Conservation (phyloP, 2,888 invertebrate species). For the Corbicula japonica region DNA sequence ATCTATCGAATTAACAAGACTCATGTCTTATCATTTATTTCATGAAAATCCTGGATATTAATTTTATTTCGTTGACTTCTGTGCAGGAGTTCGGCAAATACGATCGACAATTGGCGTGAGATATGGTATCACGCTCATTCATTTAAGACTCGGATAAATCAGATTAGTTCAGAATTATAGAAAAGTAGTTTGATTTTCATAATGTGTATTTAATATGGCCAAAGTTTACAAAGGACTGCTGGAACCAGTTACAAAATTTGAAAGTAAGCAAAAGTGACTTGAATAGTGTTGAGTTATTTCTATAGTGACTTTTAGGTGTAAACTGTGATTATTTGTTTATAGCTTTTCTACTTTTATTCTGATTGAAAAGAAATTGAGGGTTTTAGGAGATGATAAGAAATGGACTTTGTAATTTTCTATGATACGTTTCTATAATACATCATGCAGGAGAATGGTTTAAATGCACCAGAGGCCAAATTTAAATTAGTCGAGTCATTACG, state of each 20-base stretch:
- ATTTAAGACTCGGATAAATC: conserved; percentile 49
- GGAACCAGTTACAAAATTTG: not conserved
- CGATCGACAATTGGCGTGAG: conserved; percentile 38
- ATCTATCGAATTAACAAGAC: not conserved
- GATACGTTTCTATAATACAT: conserved; percentile 21
- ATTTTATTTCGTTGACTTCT: conserved; percentile 40
- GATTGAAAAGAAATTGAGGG: conserved; percentile 45
- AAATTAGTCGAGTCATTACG: conserved; percentile 47
- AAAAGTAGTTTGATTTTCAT: conserved; percentile 57
- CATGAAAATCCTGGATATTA: conserved; percentile 33
- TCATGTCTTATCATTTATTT: not conserved
- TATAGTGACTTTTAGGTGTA: not conserved
- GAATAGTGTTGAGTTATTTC: not conserved
- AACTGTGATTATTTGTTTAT: conserved; percentile 46
- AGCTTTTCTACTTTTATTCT: conserved; percentile 29
- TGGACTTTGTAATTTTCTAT: conserved; percentile 29
- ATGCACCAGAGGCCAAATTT: conserved; percentile 40
- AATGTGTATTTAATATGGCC: conserved; percentile 64
- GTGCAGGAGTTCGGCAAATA: conserved; percentile 50
- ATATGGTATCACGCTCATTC: conserved; percentile 59
- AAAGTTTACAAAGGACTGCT: conserved; percentile 50
- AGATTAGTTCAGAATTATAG: conserved; percentile 57
- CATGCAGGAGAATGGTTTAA: conserved; percentile 1
- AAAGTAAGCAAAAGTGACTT: conserved; percentile 5
- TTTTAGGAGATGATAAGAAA: conserved; percentile 35